Percentiles rank a stretch among this genome's conserved stretches.
phyloP scores from a whole-genome alignment of 2,888 invertebrate species.

The Chouioia cunea region DNA sequence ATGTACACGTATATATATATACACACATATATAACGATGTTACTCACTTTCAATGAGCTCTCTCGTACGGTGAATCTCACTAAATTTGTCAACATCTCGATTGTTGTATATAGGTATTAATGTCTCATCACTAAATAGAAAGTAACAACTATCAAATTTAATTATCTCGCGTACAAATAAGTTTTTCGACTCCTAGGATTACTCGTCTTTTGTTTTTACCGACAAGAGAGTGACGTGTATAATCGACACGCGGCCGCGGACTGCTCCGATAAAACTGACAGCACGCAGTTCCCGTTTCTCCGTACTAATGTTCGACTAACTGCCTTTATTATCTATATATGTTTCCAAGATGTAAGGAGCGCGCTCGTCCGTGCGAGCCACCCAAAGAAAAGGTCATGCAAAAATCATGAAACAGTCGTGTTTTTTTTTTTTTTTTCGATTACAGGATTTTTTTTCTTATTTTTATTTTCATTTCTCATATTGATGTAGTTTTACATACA shows the following conservation, averaged over 20 bases:
- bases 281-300: constrained; percentile 21
- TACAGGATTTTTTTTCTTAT: constrained; percentile 4
- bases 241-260: constrained; percentile 23
- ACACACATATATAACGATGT: not conserved
- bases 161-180: no score
- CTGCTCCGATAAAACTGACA: constrained; percentile 35
- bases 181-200: no score
- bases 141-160: no score
- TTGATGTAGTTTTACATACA: not conserved
- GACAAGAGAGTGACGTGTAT: not conserved
- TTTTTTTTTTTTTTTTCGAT: no score
- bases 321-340: constrained; percentile 17
- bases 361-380: not conserved
- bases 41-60: constrained; percentile 36
- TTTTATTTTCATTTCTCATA: not conserved
- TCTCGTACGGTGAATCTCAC: constrained; percentile 23
- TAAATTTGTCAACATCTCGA: constrained; percentile 29
- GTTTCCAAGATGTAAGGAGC: constrained; percentile 16
- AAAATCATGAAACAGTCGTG: no score
- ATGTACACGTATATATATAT: no score
- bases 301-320: constrained; percentile 13
- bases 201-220: constrained; percentile 30
- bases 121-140: no score
- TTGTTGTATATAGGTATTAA: no score
- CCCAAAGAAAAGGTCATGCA: constrained; percentile 32